Evolutionary conservation across 2,888 invertebrate genomes (phyloP).

Genomic region (Drosophila quinaria): DNA sequence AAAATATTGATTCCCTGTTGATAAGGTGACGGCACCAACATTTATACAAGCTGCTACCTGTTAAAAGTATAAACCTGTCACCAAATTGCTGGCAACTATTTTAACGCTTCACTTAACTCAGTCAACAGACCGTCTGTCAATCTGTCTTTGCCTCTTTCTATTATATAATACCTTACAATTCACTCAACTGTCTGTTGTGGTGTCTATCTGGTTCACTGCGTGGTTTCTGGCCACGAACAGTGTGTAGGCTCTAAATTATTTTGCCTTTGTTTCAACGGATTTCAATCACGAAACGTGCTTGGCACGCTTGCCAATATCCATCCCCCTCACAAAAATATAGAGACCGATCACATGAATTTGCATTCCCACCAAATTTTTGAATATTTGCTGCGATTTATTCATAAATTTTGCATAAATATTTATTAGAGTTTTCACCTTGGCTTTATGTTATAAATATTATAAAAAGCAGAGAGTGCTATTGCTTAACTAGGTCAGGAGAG

Average conservation of each 20-base stretch:
- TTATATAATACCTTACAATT: conserved; percentile 46
- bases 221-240: conserved; percentile 36
- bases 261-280: conserved; percentile 30
- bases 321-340: conserved; percentile 3
- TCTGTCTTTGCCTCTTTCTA: conserved; percentile 11
- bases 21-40: conserved; percentile 6
- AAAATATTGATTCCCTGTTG: conserved; percentile 2
- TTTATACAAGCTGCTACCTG: background rate
- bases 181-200: conserved; percentile 17
- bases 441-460: conserved; percentile 12
- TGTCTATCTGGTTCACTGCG: conserved; percentile 39
- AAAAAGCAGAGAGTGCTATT: conserved; percentile 3
- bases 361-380: conserved; percentile 24
- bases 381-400: conserved; percentile 22
- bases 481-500: conserved; percentile 22
- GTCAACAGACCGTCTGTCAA: conserved; percentile 23
- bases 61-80: conserved; percentile 27
- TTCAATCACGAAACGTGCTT: conserved; percentile 69
- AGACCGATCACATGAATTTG: conserved; percentile 13
- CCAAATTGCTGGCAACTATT: conserved; percentile 54
- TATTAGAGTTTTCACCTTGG: conserved; percentile 16
- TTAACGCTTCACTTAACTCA: conserved; percentile 67
- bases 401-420: conserved; percentile 32
- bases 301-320: conserved; percentile 63
- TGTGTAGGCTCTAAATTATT: conserved; percentile 49